Evolutionary conservation across 2,888 invertebrate genomes (phyloP), one percentile per base, ranked within the genome.

Genomic region (Diaperis boleti): DNA sequence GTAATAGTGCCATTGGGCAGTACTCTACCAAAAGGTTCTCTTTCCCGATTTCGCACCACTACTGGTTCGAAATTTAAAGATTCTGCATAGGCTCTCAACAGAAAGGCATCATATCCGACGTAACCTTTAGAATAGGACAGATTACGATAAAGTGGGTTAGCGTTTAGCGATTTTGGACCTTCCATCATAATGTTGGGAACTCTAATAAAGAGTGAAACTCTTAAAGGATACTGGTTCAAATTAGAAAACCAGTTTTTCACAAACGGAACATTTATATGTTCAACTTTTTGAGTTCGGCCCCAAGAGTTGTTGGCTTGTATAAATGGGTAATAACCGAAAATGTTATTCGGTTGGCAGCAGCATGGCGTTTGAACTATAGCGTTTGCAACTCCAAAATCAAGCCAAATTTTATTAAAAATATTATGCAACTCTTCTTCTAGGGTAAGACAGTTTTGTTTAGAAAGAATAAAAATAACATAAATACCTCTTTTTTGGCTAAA

Each of bases 1-100:
- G 54, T 59, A 5, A 60, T 72, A n/a, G 71, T 71, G 31, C 75
- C 75, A 63, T 78, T 74, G 13, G 54, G 35, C 1, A 65, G 52
- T 17, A 62, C 61, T 20, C 47, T 69, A 3, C 79, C 79, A 57
- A 73, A 78, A 41, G 3, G 4, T 29, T 47, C 31, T 10, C 4
- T 11, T 4, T 39, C 39, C 1, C 11, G 11, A 52, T 39, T 52
- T 26, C 22, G 37, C 1, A 52, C 26, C 11, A 52, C 39, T 20
- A 39, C 11, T 11, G 52, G 52, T 1, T 52, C 17, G 11, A 54
- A 54, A 31, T 54, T 54, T 1, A 54, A 22, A 17, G 13, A 14
- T n/a, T 31, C 11, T 13, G 37, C 54, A 7, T 42, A 17, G 7
- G 11, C 31, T 41, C 42, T 14, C n/a, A 54, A 7, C 8, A 54